Evolutionary conservation across 1,140 invertebrate species (phyloP).

Genomic region (Solenopsis invicta): DNA sequence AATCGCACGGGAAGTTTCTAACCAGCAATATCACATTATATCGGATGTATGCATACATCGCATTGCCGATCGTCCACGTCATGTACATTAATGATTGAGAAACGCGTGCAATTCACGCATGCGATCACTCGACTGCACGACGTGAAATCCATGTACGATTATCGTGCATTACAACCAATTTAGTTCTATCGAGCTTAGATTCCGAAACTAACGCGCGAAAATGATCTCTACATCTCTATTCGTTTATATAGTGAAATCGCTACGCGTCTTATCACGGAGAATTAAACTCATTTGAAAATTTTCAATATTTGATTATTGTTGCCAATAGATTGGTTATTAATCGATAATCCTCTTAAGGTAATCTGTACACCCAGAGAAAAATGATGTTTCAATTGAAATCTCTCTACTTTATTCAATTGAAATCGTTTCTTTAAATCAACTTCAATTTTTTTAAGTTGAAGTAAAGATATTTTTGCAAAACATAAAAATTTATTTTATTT

Average conservation of each 20-base stretch:
- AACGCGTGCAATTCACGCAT: not conserved
- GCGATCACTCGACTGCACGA: not conserved
- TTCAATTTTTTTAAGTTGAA: too few relatives aligned
- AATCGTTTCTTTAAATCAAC: too few relatives aligned
- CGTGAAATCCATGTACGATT: constrained; percentile 7
- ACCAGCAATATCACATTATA: constrained; percentile 56
- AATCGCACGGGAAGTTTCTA: not conserved
- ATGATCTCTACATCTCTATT: constrained; percentile 13
- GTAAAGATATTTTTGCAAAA: too few relatives aligned
- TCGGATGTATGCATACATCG: constrained; percentile 6
- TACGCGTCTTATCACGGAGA: not conserved
- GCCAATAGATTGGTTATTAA: not conserved
- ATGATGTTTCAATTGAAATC: too few relatives aligned
- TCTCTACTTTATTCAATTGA: too few relatives aligned
- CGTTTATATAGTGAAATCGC: not conserved
- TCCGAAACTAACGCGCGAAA: not conserved
- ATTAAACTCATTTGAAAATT: not conserved
- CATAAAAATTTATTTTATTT: too few relatives aligned
- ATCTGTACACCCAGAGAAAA: too few relatives aligned
- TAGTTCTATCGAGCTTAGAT: not conserved
- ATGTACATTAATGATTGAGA: constrained; percentile 14
- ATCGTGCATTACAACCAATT: not conserved
- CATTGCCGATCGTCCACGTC: constrained; percentile 21
- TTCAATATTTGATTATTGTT: not conserved
- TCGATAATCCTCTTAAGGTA: not conserved